Evolutionary conservation across 2,797 vertebrate genomes (phyloP).

Genomic region (Parauchenoglanis ngamensis): DNA sequence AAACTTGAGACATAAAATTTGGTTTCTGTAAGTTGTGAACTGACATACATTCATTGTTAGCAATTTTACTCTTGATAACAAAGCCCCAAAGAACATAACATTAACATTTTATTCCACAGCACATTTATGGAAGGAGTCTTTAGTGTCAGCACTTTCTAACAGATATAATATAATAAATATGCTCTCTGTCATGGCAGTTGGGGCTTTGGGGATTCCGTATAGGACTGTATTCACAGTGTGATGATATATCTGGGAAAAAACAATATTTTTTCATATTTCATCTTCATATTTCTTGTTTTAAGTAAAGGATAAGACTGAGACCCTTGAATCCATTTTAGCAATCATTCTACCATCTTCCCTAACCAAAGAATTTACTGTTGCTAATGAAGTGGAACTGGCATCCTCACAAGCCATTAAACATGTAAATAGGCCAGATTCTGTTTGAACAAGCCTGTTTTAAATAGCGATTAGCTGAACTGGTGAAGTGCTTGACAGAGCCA

Average conservation of each 20-base stretch:
- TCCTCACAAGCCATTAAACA: conserved; percentile 3
- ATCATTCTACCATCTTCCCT: background rate
- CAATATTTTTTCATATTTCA: background rate
- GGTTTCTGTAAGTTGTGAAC: background rate
- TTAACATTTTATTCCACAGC: background rate
- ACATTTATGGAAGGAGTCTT: background rate
- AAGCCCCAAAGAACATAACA: background rate
- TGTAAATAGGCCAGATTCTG: conserved; percentile 18
- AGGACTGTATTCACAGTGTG: background rate
- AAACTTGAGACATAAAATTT: background rate
- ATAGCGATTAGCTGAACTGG: background rate
- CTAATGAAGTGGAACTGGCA: conserved; percentile 6
- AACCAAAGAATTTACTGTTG: background rate
- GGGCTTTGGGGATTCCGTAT: no score
- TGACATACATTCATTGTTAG: background rate
- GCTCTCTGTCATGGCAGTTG: background rate
- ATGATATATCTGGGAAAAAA: background rate
- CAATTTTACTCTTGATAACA: background rate
- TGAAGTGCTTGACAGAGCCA: background rate
- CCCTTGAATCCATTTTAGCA: background rate
- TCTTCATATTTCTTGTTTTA: background rate
- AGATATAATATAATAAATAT: background rate
- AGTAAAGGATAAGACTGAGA: background rate
- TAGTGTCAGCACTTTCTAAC: background rate
- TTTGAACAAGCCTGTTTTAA: conserved; percentile 7